Evolutionary conservation across 2,113 vertebrate genomes (phyloP), one percentile per base, ranked within the genome.

Genomic region (Brachypodius melanocephalos): DNA sequence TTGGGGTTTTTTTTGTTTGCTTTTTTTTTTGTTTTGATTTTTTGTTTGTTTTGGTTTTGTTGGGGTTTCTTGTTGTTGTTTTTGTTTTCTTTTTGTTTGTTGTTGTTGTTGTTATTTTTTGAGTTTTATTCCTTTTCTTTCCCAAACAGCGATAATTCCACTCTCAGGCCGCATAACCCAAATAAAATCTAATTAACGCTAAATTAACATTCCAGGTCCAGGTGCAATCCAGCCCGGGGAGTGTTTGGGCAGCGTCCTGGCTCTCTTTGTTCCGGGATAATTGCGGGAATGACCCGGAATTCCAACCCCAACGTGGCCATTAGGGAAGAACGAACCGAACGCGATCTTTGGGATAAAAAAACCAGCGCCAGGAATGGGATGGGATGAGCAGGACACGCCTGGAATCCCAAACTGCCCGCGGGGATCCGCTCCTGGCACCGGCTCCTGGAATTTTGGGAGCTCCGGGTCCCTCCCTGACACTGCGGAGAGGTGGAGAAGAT

Each of bases 191-290:
- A 24, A 34, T 73, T n/a, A 73, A 45, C 32, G 21, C 34, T 12
- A 57, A 73, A 57, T 73, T 34, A 57, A 22, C 18, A 45, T 45
- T 45, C 40, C 71, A 73, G 17, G 13, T 15, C 51, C 51, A 34
- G 40, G 52, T 13, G 24, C 20, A 7, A 55, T 55, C 38, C 49
- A 62, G 34, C 62, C 11, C 24, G 13, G 31, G 29, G 71, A 4
- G 3, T 67, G 83, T 67, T 46, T 61, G 54, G 73, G 62, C n/a
- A 79, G 32, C 55, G 17, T 28, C 38, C n/a, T 3, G 31, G 10
- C 67, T 74, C 71, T 54, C 72, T 96, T 95, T 83, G 79, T 66
- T 95, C 79, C 61, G 45, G 78, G 25, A 51, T 90, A 46, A 96
- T 93, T 85, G 71, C 19, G 36, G 72, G 62, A 69, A 86, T 73